Percentiles rank a stretch among this genome's conserved stretches.
These are phyloP conservation scores for Anaspis maculata DNA, from an alignment of 2,888 invertebrate genomes.

Conservation along the genomic window DNA sequence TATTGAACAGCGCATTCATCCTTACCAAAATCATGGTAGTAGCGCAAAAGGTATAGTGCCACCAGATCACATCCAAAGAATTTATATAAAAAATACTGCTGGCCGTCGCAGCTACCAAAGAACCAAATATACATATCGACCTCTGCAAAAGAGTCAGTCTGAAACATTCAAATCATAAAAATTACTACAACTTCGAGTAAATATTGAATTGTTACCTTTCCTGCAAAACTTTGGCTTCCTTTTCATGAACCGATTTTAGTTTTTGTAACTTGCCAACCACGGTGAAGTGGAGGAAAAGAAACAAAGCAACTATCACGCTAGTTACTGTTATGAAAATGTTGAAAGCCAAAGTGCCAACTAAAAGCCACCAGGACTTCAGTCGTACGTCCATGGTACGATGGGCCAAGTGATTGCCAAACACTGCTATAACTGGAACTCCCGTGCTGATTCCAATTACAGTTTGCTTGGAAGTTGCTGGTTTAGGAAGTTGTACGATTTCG, in stretches of 20 bases:
- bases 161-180: too few species aligned
- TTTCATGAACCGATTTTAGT: slow-evolving; percentile 53
- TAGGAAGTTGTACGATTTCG: slow-evolving; percentile 54
- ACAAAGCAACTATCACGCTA: slow-evolving; percentile 57
- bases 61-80: slow-evolving; percentile 46
- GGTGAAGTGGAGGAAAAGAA: slow-evolving; percentile 58
- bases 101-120: slow-evolving; percentile 51
- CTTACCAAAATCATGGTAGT: slow-evolving; percentile 53
- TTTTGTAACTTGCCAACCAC: slow-evolving; percentile 55
- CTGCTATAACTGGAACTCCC: slow-evolving; percentile 59
- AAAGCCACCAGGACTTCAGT: slow-evolving; percentile 58
- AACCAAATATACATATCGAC: slow-evolving; percentile 51
- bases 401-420: slow-evolving; percentile 58
- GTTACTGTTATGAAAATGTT: slow-evolving; percentile 61
- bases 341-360: slow-evolving; percentile 50
- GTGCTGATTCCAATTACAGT: slow-evolving; percentile 62
- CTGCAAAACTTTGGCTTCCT: slow-evolving; percentile 49
- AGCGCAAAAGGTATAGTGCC: slow-evolving; percentile 51
- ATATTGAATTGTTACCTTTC: not conserved
- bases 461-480: slow-evolving; percentile 48
- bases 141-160: slow-evolving; percentile 56
- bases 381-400: slow-evolving; percentile 53
- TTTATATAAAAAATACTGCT: slow-evolving; percentile 59
- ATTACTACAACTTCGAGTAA: too few species aligned
- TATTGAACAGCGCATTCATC: slow-evolving; percentile 17